Percentiles rank a stretch among this genome's conserved stretches.
Conservation (phyloP, 1,140 invertebrate species). For the Physella acuta region DNA sequence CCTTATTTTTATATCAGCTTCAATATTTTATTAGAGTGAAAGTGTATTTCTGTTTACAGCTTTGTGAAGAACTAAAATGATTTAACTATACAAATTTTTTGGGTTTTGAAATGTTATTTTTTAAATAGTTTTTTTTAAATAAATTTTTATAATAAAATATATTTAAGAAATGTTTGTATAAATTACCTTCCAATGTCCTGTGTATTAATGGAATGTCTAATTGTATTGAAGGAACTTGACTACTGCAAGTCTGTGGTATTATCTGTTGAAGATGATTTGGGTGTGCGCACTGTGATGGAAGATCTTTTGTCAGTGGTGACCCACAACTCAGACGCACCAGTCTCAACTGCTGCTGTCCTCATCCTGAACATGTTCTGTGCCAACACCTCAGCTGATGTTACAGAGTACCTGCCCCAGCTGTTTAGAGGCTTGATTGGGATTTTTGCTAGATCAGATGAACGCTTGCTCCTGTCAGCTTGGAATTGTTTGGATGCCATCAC, state of each 20-base stretch:
- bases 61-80: no score
- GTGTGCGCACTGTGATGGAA: slow-evolving; percentile 85
- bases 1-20: no score
- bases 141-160: not conserved
- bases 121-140: slow-evolving; percentile 4
- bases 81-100: no score
- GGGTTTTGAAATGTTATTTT: no score
- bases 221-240: slow-evolving; percentile 84
- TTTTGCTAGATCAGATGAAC: slow-evolving; percentile 78
- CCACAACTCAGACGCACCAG: slow-evolving; percentile 27
- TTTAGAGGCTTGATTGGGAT: slow-evolving; percentile 83
- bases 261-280: slow-evolving; percentile 78
- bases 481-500: slow-evolving; percentile 88
- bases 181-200: no score
- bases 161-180: no score
- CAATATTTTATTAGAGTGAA: no score
- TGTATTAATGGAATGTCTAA: no score
- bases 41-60: no score
- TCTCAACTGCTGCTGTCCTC: slow-evolving; percentile 71
- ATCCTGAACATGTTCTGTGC: slow-evolving; percentile 86
- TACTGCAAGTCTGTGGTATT: slow-evolving; percentile 91
- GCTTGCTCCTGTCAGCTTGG: slow-evolving; percentile 83
- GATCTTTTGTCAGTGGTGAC: slow-evolving; percentile 69
- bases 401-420: slow-evolving; percentile 81
- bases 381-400: slow-evolving; percentile 82